Evolutionary conservation across 2,888 invertebrate genomes (phyloP), one percentile per base, ranked within the genome.

Genomic region (Cheilosia vulpina): DNA sequence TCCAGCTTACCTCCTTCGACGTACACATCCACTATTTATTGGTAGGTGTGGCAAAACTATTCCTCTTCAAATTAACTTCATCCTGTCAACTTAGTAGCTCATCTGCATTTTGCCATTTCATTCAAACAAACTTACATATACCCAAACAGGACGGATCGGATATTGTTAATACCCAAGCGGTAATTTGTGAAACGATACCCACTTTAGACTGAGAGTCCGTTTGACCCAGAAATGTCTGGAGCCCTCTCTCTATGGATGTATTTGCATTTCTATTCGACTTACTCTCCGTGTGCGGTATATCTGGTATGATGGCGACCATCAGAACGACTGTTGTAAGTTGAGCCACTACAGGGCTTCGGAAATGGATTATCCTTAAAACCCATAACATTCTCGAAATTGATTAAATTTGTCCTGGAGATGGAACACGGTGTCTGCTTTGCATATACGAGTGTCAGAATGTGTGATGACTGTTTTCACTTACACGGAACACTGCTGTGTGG

Each of bases 351-450:
- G 71, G 71, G 57, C 80, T 80, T 76, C 66, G 71, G 24, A 85
- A 85, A 81, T 76, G 81, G 85, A 85, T 80, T 77, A 81, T 81
- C 85, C 85, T 57, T 58, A 60, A 81, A 85, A 81, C 77, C 81
- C 81, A 85, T 81, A 81, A 77, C 81, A 85, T 81, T 85, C 66
- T 62, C 72, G 24, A 80, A 85, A 85, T 81, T 85, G 85, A 85
- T 85, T 85, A 85, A 85, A 85, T 85, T 80, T 81, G 76, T 85
- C 76, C 76, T 52, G 71, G 62, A 62, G 76, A 81, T 58, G 71
- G 76, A 66, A 85, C 81, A 81, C 66, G 76, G 76, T 80, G 66
- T 80, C 81, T 84, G 65, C 75, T 80, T 75, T 84, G 58, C 84
- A 83, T 52, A 38, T 52, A 38, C 13, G 17, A 21, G 9, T 21